Base-by-base conservation (phyloP, 2,797 vertebrate genomes). In the Eutrigla gurnardus region DNA sequence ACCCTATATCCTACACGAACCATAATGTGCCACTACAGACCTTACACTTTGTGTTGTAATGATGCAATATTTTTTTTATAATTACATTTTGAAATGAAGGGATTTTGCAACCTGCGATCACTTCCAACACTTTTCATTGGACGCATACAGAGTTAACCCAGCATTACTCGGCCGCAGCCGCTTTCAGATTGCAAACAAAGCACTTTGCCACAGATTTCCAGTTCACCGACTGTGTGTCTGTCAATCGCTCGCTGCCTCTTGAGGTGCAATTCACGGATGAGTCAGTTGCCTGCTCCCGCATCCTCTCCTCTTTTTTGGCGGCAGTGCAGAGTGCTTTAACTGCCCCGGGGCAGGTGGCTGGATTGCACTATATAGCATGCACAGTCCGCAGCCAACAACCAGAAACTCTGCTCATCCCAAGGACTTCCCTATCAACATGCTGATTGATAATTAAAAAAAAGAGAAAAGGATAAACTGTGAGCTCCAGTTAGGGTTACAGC, bases 221-320 rank as follows among this genome's bases (percentile, higher is more conserved):
- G 86, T 91, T 92, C 81, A 91, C 67, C 87, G 84, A 73, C 87
- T 87, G 84, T 81, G 85, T 79, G 86, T 86, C 78, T 89, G 88
- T 92, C 86, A 91, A 82, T 91, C 80, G 84, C 78, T 89, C 77
- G 58, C 78, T 86, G 82, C 82, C 82, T 92, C 88, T 87, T 70
- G 86, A 91, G 90, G 87, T 92, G 87, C 90, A 89, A 77, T 92
- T 89, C 86, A 89, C 63, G 85, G 91, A 90, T 91, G 92, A 92
- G 86, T 93, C 92, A 87, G 90, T 92, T 65, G 74, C 88, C 81
- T 89, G 75, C 73, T 86, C 85, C 82, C 14, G 82, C 88, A 85
- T 87, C 90, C 84, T 92, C 67, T 79, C 73, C 73, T 87, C 78
- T 86, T 87, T 25, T 91, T 87, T 84, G 87, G 88, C 75, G 55